phyloP scores from a whole-genome alignment of 64 coral and sea anemone genomes.

The Actinia equina region DNA sequence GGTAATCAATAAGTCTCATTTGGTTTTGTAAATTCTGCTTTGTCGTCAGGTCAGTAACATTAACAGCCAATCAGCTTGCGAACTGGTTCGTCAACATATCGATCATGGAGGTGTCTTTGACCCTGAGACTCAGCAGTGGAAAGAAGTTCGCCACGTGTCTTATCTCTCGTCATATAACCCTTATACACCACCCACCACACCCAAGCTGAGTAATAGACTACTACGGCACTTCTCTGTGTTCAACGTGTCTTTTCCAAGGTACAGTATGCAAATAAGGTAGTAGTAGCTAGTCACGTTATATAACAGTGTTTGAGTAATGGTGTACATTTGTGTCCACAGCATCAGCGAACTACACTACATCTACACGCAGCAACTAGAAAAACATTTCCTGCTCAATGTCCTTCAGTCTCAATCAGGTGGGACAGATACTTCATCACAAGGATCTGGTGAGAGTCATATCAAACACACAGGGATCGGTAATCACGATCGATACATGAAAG shows the following conservation, averaged over 20 bases:
- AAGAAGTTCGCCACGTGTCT: slow-evolving; percentile 84
- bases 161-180: slow-evolving; percentile 95
- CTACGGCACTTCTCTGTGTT: slow-evolving; percentile 90
- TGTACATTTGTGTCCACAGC: slow-evolving; percentile 29
- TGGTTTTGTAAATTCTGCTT: background rate
- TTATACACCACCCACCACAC: slow-evolving; percentile 70
- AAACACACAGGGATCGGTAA: slow-evolving; percentile 50
- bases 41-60: slow-evolving; percentile 53
- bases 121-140: slow-evolving; percentile 85
- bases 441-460: slow-evolving; percentile 34
- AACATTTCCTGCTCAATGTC: slow-evolving; percentile 75
- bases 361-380: slow-evolving; percentile 82
- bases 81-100: slow-evolving; percentile 90
- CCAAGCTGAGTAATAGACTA: slow-evolving; percentile 61
- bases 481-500: slow-evolving; percentile 69
- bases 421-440: slow-evolving; percentile 59
- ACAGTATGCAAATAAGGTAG: background rate
- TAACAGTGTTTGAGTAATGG: too few relatives aligned
- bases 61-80: slow-evolving; percentile 80
- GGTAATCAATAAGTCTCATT: too few relatives aligned
- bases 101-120: slow-evolving; percentile 99
- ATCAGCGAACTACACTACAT: slow-evolving; percentile 74
- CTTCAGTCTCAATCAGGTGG: slow-evolving; percentile 54
- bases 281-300: background rate
- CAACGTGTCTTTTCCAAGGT: slow-evolving; percentile 90